Evolutionary conservation across 64 coral and sea anemone species (phyloP), one percentile per base, ranked within the genome.

Genomic region (Stichodactyla helianthus): DNA sequence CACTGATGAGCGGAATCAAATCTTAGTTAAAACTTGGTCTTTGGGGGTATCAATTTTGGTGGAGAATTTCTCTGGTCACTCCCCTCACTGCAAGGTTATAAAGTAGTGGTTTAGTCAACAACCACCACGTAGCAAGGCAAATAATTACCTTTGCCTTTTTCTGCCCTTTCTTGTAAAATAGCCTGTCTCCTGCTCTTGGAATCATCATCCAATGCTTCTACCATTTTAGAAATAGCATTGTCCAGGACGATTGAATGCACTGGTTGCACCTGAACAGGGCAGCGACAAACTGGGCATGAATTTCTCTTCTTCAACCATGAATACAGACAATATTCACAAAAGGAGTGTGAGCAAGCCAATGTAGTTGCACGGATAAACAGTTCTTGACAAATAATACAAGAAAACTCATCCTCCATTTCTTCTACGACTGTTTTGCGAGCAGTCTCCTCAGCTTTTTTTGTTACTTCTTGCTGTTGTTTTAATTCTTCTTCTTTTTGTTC

Each of bases 351-450:
- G 84, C 97, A 99, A 28, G 90, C 64, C 17, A 99, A 71, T 13
- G 97, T 99, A 23, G 85, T 99, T 28, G 97, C 93, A 86, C 83
- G 82, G 35, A 99, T 92, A 65, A 99, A 95, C 55, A 99, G 88
- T 71, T 99, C 97, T 84, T 95, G 90, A 22, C 97, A 99, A 71
- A 99, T 89, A 55, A 99, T 95, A 77, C 97, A 99, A 58, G 90
- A 92, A 79, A 99, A 99, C 68, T 99, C 97, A 87, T 99, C 97
- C 79, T 99, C 97, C 97, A 99, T 99, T 92, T 95, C 87, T 85
- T 99, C 97, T 12, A 99, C 91, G 11, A 99, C 86, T 56, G 90
- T 88, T 79, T 95, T 98, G 26, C 93, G 70, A 19, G 97, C 91
- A 61, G 59, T 77, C 83, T 95, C 91, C 50, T 99, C 87, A 18